A percentile compares a stretch with the other conserved stretches of the same genome.
These are phyloP conservation scores for Argyresthia goedartella DNA, from an alignment of 2,888 invertebrate species.

Conservation along the genomic window DNA sequence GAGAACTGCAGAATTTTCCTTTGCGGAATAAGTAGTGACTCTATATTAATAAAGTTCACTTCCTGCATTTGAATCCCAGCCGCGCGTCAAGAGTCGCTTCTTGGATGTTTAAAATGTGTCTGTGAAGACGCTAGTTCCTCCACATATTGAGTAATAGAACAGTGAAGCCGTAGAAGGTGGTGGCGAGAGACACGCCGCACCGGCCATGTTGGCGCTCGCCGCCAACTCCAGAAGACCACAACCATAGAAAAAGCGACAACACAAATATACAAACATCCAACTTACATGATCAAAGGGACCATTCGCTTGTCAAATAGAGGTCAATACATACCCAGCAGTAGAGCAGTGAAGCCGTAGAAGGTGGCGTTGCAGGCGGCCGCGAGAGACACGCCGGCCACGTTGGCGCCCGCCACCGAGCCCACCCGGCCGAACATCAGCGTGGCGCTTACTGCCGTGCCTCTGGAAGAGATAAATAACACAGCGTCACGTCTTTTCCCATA, in stretches of 20 bases:
- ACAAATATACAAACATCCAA: too few relatives aligned
- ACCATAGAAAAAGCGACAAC: too few relatives aligned
- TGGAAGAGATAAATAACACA: slow-evolving; percentile 19
- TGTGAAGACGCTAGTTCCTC: too few relatives aligned
- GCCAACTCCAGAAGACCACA: slow-evolving; percentile 77
- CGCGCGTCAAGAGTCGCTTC: too few relatives aligned
- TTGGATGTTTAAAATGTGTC: too few relatives aligned
- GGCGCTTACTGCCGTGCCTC: slow-evolving; percentile 74
- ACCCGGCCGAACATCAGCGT: slow-evolving; percentile 73
- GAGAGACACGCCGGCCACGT: slow-evolving; percentile 72
- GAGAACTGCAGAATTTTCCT: too few relatives aligned
- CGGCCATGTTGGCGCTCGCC: slow-evolving; percentile 72
- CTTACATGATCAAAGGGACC: too few relatives aligned
- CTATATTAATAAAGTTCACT: too few relatives aligned
- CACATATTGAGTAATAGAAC: slow-evolving; percentile 44
- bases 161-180: slow-evolving; percentile 73
- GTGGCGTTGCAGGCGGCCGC: slow-evolving; percentile 70
- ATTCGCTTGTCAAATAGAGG: too few relatives aligned
- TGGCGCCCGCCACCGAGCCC: slow-evolving; percentile 74
- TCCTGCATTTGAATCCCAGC: too few relatives aligned
- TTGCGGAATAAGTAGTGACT: too few relatives aligned
- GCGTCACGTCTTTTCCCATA: neutral
- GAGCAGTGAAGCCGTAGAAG: slow-evolving; percentile 67
- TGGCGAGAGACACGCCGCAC: slow-evolving; percentile 70
- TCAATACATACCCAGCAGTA: slow-evolving; percentile 39